These are phyloP conservation scores for Camptogramma bilineatum DNA, from an alignment of 2,888 invertebrate genomes.

Conservation along the genomic window DNA sequence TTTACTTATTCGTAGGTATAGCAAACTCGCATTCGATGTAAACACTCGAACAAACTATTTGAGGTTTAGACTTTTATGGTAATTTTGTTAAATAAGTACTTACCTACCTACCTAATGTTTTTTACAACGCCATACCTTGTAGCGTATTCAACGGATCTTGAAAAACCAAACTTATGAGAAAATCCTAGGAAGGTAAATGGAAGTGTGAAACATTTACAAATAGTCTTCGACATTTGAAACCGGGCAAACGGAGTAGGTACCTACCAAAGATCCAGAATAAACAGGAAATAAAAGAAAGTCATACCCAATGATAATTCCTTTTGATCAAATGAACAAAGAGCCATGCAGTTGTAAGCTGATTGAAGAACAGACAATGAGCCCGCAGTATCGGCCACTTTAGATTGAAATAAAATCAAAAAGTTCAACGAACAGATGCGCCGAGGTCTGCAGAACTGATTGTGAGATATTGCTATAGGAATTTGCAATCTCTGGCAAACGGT, in stretches of 20 bases:
- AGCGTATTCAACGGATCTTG: too few species aligned
- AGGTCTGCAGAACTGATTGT: constrained; percentile 16
- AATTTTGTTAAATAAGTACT: too few species aligned
- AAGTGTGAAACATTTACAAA: too few species aligned
- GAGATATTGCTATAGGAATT: neutral
- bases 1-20: constrained; percentile 3
- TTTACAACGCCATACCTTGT: too few species aligned
- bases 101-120: too few species aligned
- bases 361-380: constrained; percentile 71
- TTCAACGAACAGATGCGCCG: constrained; percentile 31
- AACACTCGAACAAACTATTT: too few species aligned
- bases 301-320: neutral
- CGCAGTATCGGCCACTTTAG: constrained; percentile 67
- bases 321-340: constrained; percentile 31
- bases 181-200: too few species aligned
- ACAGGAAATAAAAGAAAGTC: neutral
- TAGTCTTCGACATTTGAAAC: too few species aligned
- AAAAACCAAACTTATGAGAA: too few species aligned
- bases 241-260: too few species aligned
- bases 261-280: neutral
- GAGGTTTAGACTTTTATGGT: too few species aligned
- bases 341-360: constrained; percentile 56
- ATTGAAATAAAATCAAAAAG: constrained; percentile 35
- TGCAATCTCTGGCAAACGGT: neutral
- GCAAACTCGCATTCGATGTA: neutral